These are phyloP conservation scores for Clusia tigrina DNA, from an alignment of 2,888 invertebrate species.

Conservation along the genomic window DNA sequence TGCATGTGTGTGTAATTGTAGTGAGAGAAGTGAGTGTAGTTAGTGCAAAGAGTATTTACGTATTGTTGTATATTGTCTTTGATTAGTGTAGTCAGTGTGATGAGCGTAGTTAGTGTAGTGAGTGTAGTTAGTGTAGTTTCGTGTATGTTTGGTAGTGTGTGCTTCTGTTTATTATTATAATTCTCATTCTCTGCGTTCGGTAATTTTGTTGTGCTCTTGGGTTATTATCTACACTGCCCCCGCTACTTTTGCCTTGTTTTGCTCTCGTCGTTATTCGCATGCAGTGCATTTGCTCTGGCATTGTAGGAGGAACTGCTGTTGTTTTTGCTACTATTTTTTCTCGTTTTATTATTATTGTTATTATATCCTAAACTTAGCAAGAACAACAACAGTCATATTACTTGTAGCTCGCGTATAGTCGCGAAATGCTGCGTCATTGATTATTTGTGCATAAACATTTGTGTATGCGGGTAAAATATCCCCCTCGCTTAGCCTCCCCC, in stretches of 20 bases:
- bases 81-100: no score
- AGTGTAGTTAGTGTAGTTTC: no score
- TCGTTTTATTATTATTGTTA: no score
- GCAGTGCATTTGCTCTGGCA: not conserved
- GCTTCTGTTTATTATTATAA: no score
- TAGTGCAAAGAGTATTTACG: no score
- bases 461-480: no score
- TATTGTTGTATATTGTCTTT: not conserved
- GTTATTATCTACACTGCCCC: not conserved
- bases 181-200: not conserved
- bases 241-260: no score
- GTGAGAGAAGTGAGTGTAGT: no score
- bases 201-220: not conserved
- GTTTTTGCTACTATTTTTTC: no score
- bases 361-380: not conserved
- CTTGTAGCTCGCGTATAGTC: not conserved
- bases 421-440: constrained; percentile 1
- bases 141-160: not conserved
- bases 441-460: constrained; percentile 1
- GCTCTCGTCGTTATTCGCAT: not conserved
- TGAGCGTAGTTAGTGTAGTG: no score
- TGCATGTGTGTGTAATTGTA: constrained; percentile 11
- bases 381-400: not conserved
- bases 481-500: no score
- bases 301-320: not conserved